Evolutionary conservation across 2,113 vertebrate species (phyloP).

Genomic region (Gambusia affinis): DNA sequence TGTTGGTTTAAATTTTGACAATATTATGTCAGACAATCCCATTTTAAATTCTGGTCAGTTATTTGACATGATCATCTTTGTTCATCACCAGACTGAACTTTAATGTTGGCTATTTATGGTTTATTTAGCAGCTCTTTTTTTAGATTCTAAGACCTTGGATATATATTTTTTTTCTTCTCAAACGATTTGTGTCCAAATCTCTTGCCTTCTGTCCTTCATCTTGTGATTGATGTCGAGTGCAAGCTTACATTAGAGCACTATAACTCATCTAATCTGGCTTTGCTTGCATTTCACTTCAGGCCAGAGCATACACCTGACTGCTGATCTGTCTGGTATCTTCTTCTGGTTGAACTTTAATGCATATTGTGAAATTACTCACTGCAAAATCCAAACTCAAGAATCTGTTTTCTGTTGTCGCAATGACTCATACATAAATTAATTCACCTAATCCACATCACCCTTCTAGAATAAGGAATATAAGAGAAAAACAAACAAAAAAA

Average conservation of each 20-base stretch:
- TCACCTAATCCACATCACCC: background rate
- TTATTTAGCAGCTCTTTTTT: background rate
- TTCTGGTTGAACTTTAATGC: background rate
- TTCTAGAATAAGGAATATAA: background rate
- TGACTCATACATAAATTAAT: background rate
- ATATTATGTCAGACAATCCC: no score
- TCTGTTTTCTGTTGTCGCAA: background rate
- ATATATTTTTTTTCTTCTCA: background rate
- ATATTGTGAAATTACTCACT: background rate
- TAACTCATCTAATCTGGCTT: slow-evolving; percentile 23
- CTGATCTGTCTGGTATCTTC: background rate
- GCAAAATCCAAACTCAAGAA: background rate
- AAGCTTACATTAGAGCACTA: slow-evolving; percentile 3
- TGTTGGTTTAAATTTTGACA: no score
- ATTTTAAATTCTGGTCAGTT: no score
- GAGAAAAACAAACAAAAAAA: background rate
- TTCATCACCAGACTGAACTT: background rate
- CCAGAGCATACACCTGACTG: background rate
- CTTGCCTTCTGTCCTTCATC: background rate
- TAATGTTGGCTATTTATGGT: background rate
- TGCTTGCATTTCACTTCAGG: slow-evolving; percentile 5
- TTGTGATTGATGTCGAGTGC: slow-evolving; percentile 25
- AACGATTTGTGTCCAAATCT: slow-evolving; percentile 6
- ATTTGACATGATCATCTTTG: background rate
- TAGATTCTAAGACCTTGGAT: background rate